Conservation (phyloP, 2,113 vertebrate genomes). For the Antidorcas marsupialis region DNA sequence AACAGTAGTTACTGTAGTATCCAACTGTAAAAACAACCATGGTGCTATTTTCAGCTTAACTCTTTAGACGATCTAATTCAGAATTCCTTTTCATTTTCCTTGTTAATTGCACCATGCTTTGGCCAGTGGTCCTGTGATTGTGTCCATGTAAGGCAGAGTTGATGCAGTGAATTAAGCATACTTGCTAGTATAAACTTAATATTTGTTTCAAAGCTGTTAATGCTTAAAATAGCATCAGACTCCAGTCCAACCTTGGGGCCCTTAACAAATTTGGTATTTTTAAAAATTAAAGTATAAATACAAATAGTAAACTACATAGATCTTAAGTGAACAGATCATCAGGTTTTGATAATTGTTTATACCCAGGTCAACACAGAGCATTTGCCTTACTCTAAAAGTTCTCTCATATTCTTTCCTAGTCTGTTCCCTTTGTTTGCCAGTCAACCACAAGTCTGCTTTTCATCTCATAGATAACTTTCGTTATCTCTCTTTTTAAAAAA, state of each 20-base stretch:
- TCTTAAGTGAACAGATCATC: neutral
- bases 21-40: neutral
- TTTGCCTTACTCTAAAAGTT: neutral
- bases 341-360: neutral
- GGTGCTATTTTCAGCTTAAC: neutral
- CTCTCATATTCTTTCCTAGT: neutral
- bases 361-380: neutral
- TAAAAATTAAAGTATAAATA: neutral
- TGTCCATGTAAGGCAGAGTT: neutral
- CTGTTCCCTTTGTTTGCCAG: neutral
- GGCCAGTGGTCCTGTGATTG: neutral
- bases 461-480: neutral
- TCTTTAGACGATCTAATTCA: neutral
- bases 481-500: neutral
- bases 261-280: neutral
- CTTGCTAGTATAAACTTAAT: neutral
- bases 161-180: neutral
- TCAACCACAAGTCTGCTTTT: neutral
- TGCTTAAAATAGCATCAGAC: neutral
- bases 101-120: neutral
- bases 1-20: neutral
- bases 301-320: neutral
- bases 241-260: neutral
- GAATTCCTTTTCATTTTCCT: neutral
- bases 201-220: neutral